A percentile compares a stretch with the other conserved stretches of the same genome.
phyloP scores from a whole-genome alignment of 2,113 vertebrate species.

The Pristiophorus japonicus region DNA sequence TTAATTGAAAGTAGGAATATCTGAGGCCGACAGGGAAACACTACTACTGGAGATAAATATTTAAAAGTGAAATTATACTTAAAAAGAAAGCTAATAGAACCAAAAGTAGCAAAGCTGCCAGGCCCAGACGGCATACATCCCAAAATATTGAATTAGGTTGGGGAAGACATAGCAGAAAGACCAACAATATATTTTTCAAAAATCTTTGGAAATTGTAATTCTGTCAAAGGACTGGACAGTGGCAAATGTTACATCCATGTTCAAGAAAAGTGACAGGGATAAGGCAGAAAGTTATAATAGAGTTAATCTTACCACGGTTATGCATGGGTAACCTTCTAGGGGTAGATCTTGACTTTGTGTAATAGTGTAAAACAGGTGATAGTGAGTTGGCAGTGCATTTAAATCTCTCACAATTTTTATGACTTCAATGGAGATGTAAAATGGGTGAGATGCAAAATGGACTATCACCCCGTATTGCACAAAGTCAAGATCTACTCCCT shows the following conservation, averaged over 20 bases:
- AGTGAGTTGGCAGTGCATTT: background rate
- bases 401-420: background rate
- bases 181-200: background rate
- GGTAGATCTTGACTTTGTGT: background rate
- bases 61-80: background rate
- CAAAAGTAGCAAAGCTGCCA: background rate
- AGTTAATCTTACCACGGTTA: background rate
- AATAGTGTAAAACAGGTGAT: background rate
- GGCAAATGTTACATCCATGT: background rate
- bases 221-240: background rate
- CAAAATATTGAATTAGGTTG: background rate
- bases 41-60: background rate
- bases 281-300: background rate
- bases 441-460: too few relatives aligned
- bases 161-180: background rate
- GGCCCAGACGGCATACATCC: background rate
- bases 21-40: background rate
- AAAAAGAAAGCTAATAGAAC: background rate
- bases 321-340: background rate
- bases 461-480: background rate
- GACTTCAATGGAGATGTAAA: background rate
- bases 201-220: background rate
- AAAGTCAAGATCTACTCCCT: background rate
- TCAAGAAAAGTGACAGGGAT: background rate
- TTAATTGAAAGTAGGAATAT: background rate